Percentiles rank a stretch among this genome's conserved stretches.
These are phyloP conservation scores for Muscina levida DNA, from an alignment of 2,888 invertebrate genomes.

Conservation along the genomic window DNA sequence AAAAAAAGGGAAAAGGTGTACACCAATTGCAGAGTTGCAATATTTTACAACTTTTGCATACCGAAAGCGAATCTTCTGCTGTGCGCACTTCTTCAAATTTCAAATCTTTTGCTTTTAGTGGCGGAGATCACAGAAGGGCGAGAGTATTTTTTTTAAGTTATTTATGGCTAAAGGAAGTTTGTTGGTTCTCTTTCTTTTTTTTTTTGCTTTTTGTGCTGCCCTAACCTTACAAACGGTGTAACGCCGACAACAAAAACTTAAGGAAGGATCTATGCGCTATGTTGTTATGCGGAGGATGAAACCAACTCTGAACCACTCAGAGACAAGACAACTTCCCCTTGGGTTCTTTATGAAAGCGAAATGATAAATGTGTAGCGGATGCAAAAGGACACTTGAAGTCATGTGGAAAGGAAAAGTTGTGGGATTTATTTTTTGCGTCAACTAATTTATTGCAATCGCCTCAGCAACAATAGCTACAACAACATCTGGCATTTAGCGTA, in stretches of 20 bases:
- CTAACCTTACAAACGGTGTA: conserved; percentile 29
- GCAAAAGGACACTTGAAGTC: conserved; percentile 64
- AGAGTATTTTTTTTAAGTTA: conserved; percentile 50
- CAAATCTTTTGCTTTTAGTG: conserved; percentile 20
- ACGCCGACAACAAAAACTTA: conserved; percentile 37
- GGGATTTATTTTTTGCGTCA: conserved; percentile 42
- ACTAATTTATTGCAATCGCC: conserved; percentile 42
- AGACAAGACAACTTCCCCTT: conserved; percentile 63
- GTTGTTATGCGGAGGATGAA: conserved; percentile 10
- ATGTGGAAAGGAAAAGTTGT: conserved; percentile 69
- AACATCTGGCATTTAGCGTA: neutral
- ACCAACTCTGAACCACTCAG: too few relatives aligned
- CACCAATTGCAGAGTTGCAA: conserved; percentile 17
- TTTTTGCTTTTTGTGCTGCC: neutral
- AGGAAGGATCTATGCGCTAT: conserved; percentile 49
- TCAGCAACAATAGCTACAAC: neutral
- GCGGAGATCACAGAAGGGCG: neutral
- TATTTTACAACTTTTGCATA: conserved; percentile 24
- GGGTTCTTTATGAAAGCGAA: conserved; percentile 55
- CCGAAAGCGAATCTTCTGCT: conserved; percentile 4
- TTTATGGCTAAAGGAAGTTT: conserved; percentile 64
- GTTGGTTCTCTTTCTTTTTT: conserved; percentile 14
- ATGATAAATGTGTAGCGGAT: conserved; percentile 58
- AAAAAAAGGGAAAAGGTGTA: conserved; percentile 23
- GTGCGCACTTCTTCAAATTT: conserved; percentile 17